Evolutionary conservation across 2,113 vertebrate species (phyloP).

Genomic region (Chloroceryle aenea): DNA sequence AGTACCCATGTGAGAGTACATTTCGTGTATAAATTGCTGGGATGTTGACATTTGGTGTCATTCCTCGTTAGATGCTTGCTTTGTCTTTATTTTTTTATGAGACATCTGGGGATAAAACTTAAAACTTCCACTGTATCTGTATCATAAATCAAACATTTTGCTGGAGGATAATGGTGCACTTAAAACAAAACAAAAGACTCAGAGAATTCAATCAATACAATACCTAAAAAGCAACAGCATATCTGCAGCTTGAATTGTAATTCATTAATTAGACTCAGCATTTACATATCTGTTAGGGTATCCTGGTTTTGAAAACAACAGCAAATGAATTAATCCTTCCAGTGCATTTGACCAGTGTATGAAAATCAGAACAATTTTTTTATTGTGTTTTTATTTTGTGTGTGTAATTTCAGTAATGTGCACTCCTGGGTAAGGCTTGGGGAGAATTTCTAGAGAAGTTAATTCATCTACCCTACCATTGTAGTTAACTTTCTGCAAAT

Average conservation of each 20-base stretch:
- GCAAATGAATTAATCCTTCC: neutral
- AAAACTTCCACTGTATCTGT: constrained; percentile 8
- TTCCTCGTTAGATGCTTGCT: constrained; percentile 27
- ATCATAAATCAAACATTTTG: constrained; percentile 62
- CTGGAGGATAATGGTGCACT: constrained; percentile 14
- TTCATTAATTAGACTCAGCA: neutral
- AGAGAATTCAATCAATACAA: neutral
- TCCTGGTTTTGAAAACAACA: neutral
- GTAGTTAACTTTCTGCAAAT: neutral
- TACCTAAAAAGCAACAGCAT: constrained; percentile 15
- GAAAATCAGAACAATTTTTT: neutral
- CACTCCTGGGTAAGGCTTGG: neutral
- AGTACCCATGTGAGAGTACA: neutral
- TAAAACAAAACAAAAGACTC: neutral
- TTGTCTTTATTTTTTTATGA: constrained; percentile 51
- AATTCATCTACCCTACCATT: neutral
- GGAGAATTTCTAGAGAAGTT: neutral
- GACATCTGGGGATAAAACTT: constrained; percentile 40
- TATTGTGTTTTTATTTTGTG: neutral
- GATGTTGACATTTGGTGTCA: constrained; percentile 45
- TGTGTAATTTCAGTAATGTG: neutral
- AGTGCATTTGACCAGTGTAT: neutral
- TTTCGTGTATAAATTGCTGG: neutral
- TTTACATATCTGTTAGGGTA: neutral
- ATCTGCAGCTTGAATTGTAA: neutral